Evolutionary conservation across 2,797 vertebrate species (phyloP), one percentile per base, ranked within the genome.

Genomic region (Alectoris magna): DNA sequence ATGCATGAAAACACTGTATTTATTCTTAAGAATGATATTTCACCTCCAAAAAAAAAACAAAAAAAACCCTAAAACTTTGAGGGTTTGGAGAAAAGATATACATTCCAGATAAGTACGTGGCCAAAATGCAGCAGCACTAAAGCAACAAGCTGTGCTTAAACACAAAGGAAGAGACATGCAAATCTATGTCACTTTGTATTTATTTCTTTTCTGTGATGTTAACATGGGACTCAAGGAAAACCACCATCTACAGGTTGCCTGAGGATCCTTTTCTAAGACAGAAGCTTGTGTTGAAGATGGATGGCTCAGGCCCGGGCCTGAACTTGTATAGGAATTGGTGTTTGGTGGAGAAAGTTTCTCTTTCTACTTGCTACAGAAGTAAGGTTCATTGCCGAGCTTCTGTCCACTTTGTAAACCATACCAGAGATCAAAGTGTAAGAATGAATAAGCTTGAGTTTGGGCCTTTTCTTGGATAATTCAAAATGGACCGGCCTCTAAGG

Each of bases 141-240:
- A 96, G 87, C 93, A 94, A 80, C 95, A 93, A 93, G 92, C 95
- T 93, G 87, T 93, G 79, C 91, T 95, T 93, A 92, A 96, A 72
- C 79, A 84, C 79, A 89, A 75, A 94, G 91, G 81, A 87, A 94
- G 87, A 83, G 80, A 90, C 78, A 72, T 92, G 89, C 41, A 92
- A 95, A 69, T 81, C 87, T 90, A 56, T 83, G 88, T 88, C 87
- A 82, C 85, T 93, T 91, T 93, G 66, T 93, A 86, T 91, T 93
- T 93, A 86, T 91, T 93, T 93, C 70, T 91, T 53, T 51, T 27
- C 49, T 27, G 51, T 78, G 59, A 85, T 55, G 60, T 68, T 92
- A 90, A 86, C 8, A 7, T 62, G 81, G 90, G 41, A 38, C 64
- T 93, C 90, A 88, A 94, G 68, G 73, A 89, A 94, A 62, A 92